A percentile compares a stretch with the other conserved stretches of the same genome.
Conservation (phyloP, 2,797 vertebrate genomes). For the Glossophaga mutica region DNA sequence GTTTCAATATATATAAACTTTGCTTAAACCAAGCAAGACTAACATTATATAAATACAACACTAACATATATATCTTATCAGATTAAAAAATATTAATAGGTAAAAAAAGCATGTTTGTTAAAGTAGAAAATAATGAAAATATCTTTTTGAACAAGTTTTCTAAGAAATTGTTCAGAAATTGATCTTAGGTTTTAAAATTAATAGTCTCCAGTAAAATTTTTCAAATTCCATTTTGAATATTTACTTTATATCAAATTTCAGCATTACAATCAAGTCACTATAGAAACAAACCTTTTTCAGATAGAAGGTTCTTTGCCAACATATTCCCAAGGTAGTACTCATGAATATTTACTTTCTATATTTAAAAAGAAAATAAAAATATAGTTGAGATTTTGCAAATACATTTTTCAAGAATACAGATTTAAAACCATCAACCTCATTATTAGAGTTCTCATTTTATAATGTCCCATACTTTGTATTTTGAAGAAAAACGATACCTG, state of each 20-base stretch:
- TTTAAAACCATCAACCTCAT: conserved; percentile 46
- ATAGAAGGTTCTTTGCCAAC: conserved; percentile 83
- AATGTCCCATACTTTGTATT: neutral
- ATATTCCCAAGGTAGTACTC: conserved; percentile 95
- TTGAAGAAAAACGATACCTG: conserved; percentile 87
- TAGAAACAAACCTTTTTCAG: conserved; percentile 86
- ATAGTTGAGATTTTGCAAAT: conserved; percentile 60
- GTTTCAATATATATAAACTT: neutral
- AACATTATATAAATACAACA: conserved; percentile 17
- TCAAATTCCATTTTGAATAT: conserved; percentile 41
- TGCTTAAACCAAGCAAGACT: conserved; percentile 5
- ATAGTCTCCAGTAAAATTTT: neutral
- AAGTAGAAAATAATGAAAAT: conserved; percentile 39
- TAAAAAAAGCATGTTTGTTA: neutral
- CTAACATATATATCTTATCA: neutral
- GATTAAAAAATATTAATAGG: neutral
- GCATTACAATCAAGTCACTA: conserved; percentile 43
- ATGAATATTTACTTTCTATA: conserved; percentile 94
- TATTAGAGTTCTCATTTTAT: conserved; percentile 46
- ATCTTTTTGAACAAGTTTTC: conserved; percentile 38
- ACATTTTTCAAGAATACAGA: conserved; percentile 33
- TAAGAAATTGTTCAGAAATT: neutral
- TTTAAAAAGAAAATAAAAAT: conserved; percentile 68
- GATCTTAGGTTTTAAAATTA: conserved; percentile 46
- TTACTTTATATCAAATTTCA: conserved; percentile 47